A percentile compares a stretch with the other conserved stretches of the same genome.
phyloP scores from a whole-genome alignment of 2,888 invertebrate species.

The Prosopocoilus inquinatus region DNA sequence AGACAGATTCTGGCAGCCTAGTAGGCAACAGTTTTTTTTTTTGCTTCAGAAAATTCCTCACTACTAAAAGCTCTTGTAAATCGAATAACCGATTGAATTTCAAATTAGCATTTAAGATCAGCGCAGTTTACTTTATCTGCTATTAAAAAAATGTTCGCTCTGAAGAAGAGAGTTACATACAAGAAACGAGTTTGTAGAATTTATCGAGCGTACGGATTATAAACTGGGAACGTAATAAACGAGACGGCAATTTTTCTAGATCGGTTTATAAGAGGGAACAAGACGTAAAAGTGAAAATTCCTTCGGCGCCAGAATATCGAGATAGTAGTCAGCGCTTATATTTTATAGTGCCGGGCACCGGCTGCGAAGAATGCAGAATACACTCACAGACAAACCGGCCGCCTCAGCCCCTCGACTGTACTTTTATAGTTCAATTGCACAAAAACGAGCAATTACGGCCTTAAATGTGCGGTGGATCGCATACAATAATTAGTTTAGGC shows the following conservation, averaged over 20 bases:
- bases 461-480: too few relatives aligned
- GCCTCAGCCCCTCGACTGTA: conserved; percentile 24
- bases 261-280: conserved; percentile 11
- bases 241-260: conserved; percentile 1
- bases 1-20: too few relatives aligned
- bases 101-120: too few relatives aligned
- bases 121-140: too few relatives aligned
- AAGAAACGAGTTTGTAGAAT: background rate
- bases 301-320: conserved; percentile 38
- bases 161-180: too few relatives aligned
- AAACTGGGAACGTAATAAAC: background rate
- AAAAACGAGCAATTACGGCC: conserved; percentile 17
- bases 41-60: too few relatives aligned
- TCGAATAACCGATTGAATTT: too few relatives aligned
- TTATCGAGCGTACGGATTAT: background rate
- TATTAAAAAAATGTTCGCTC: too few relatives aligned
- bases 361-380: conserved; percentile 41
- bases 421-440: conserved; percentile 28
- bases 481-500: too few relatives aligned
- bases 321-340: conserved; percentile 36
- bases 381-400: conserved; percentile 30
- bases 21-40: too few relatives aligned
- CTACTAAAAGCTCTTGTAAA: too few relatives aligned
- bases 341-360: conserved; percentile 40
- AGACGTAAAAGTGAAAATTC: conserved; percentile 40